Evolutionary conservation across 1,140 invertebrate genomes (phyloP).

Genomic region (Asobara japonica): DNA sequence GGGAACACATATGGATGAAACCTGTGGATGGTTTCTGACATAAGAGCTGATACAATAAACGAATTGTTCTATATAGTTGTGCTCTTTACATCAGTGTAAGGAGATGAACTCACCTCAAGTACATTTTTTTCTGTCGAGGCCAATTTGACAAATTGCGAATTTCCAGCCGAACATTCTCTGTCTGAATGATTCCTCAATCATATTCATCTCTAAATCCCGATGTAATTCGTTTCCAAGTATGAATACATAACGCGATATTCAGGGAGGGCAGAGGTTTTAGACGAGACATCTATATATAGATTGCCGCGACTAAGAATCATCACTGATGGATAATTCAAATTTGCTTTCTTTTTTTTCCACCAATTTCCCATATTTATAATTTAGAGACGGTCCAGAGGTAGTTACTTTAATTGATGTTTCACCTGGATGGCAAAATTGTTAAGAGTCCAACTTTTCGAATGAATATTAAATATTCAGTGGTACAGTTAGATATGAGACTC

Average conservation of each 20-base stretch:
- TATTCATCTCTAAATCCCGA: background rate
- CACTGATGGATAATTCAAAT: background rate
- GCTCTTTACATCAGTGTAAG: too few relatives aligned
- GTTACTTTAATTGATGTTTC: slow-evolving; percentile 17
- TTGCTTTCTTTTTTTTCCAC: background rate
- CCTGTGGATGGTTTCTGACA: too few relatives aligned
- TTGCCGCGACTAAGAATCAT: background rate
- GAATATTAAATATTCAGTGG: background rate
- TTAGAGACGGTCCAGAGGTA: background rate
- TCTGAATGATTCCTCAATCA: too few relatives aligned
- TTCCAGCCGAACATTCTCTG: too few relatives aligned
- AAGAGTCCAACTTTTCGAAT: background rate
- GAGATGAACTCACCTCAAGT: too few relatives aligned
- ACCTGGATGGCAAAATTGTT: background rate
- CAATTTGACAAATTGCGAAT: too few relatives aligned
- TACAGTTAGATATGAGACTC: background rate
- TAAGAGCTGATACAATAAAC: too few relatives aligned
- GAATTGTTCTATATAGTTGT: too few relatives aligned
- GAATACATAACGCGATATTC: background rate
- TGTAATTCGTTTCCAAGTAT: slow-evolving; percentile 6
- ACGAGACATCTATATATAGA: slow-evolving; percentile 8
- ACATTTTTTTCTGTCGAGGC: too few relatives aligned
- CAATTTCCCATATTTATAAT: background rate
- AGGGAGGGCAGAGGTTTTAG: background rate
- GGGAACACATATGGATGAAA: too few relatives aligned